phyloP scores from a whole-genome alignment of 2,888 invertebrate species.

The Argyresthia goedartella region DNA sequence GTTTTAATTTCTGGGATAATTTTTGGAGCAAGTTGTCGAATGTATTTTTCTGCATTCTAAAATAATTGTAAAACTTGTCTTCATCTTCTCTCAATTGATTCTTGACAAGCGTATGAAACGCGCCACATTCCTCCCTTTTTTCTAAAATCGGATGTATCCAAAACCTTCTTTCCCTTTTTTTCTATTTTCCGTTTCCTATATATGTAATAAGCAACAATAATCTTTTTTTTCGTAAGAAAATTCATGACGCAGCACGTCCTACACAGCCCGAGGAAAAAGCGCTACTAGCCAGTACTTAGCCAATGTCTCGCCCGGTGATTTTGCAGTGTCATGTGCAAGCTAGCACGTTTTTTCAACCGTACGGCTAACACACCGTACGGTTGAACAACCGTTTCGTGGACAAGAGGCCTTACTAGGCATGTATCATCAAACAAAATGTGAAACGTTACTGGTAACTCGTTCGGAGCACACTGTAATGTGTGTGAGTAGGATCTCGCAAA shows the following conservation, averaged over 20 bases:
- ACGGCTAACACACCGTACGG: conserved; percentile 10
- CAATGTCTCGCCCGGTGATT: conserved; percentile 10
- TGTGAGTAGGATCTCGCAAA: no score
- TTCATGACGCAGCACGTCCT: conserved; percentile 12
- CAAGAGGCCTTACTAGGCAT: neutral
- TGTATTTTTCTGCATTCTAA: conserved; percentile 14
- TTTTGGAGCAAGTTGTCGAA: conserved; percentile 14
- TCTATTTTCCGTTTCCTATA: no score
- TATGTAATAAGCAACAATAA: no score
- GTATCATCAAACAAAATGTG: no score
- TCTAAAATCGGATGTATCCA: no score
- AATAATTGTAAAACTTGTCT: conserved; percentile 14
- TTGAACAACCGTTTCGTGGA: conserved; percentile 5
- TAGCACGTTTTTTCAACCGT: conserved; percentile 11
- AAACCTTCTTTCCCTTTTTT: no score
- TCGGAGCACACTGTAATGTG: no score
- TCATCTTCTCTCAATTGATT: no score
- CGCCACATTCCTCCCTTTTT: no score
- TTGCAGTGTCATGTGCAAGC: conserved; percentile 10
- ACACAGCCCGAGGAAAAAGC: conserved; percentile 12
- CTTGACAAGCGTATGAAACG: no score
- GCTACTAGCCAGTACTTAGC: conserved; percentile 12
- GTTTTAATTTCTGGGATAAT: conserved; percentile 15
- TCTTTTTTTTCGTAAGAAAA: conserved; percentile 10
- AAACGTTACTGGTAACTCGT: no score